Evolutionary conservation across 1,140 invertebrate species (phyloP), one percentile per base, ranked within the genome.

Genomic region (Eciton burchellii): DNA sequence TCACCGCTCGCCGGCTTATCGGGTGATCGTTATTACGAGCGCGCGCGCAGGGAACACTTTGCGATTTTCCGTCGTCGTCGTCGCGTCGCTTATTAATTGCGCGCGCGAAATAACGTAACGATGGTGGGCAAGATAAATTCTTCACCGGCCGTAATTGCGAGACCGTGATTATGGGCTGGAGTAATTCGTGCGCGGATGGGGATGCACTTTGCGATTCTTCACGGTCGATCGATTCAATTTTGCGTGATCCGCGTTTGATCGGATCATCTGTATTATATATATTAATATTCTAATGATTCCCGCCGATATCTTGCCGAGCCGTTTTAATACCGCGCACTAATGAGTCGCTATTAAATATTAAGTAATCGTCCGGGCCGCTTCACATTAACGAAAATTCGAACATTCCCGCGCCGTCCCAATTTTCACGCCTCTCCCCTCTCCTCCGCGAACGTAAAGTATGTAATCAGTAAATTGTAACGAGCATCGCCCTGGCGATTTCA

Each of bases 201-300:
- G 74, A 29, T 79, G n/a, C 63, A 79, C 74, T 79, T 79, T 70
- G 16, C 74, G 49, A 79, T 79, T 79, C 70, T 79, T n/a, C 63
- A 79, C 35, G 74, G 63, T 79, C 63, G 63, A 79, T 79, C 74
- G 74, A 79, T 79, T 68, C 74, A 56, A 79, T 77, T 77, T 77
- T 77, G n/a, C n/a, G n/a, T n/a, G 74, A 77, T 79, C 49, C 41
- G 52, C 74, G 68, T 79, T 63, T 68, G 74, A 79, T 79, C 74
- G 68, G 21, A 79, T 79, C 68, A 79, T 63, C 52, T 43, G 68
- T 21, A 79, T 79, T 79, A 79, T 62, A 43, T 35, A 35, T 35
- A 35, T 35, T 49, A 63, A 79, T 70, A 79, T 79, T 79, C 70
- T 79, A 79, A 79, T 79, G 74, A 70, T 49, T 79, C 35, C 6